These are phyloP conservation scores for Camponotus fellah DNA, from an alignment of 2,888 invertebrate genomes.

Conservation along the genomic window DNA sequence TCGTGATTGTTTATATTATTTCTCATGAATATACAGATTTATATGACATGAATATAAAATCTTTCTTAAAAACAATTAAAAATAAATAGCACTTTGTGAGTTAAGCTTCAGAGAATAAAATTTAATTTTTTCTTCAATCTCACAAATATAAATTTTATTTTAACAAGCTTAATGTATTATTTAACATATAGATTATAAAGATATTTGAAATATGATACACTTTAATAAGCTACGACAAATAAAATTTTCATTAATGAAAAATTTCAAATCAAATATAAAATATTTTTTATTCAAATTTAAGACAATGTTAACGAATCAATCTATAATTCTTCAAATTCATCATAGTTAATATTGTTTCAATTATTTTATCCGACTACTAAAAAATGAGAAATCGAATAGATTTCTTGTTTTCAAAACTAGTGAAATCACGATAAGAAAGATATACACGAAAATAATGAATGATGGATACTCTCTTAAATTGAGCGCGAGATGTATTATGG, in stretches of 20 bases:
- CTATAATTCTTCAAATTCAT: neutral
- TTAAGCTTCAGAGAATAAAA: neutral
- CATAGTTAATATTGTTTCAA: neutral
- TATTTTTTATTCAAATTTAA: neutral
- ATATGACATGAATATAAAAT: neutral
- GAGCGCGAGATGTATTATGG: constrained; percentile 3
- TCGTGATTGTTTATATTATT: neutral
- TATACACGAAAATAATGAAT: neutral
- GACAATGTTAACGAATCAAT: neutral
- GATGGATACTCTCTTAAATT: neutral
- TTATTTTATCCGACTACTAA: neutral
- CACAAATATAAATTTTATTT: neutral
- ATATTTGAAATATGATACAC: constrained; percentile 5
- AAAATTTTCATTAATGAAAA: neutral
- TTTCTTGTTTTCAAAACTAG: constrained; percentile 50
- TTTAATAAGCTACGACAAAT: neutral
- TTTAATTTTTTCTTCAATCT: neutral
- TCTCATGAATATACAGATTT: neutral
- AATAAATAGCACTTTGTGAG: neutral
- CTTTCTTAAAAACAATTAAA: neutral
- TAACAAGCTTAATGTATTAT: neutral
- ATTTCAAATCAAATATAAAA: neutral
- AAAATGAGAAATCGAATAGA: constrained; percentile 52
- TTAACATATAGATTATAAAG: neutral
- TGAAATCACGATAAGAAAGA: neutral